phyloP scores from a whole-genome alignment of 2,113 vertebrate species.

The Jaculus jaculus region DNA sequence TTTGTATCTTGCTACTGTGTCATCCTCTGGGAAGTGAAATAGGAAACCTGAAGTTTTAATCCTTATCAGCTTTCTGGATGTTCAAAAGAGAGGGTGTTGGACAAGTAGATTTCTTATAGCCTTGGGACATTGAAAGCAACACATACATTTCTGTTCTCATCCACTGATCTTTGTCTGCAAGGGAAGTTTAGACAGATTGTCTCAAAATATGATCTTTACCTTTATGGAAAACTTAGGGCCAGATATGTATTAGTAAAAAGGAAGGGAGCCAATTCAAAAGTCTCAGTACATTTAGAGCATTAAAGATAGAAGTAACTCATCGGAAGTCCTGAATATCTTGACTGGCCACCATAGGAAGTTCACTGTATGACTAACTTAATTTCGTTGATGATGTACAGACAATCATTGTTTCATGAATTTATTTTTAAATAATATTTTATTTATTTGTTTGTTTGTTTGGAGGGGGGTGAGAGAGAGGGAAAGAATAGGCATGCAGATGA shows the following conservation, averaged over 20 bases:
- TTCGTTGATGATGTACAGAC: neutral
- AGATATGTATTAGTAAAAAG: neutral
- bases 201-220: neutral
- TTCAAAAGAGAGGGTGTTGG: neutral
- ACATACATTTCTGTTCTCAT: neutral
- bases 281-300: constrained; percentile 3
- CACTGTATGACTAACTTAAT: neutral
- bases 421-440: too few species aligned
- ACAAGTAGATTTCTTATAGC: neutral
- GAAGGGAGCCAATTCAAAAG: neutral
- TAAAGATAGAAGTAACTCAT: neutral
- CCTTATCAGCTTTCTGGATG: neutral
- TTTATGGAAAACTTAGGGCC: neutral
- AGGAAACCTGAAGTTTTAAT: neutral
- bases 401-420: neutral
- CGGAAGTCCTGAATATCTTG: neutral
- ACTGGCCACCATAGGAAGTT: neutral
- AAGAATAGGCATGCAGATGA: too few species aligned
- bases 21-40: neutral
- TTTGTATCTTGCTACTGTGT: neutral
- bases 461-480: too few species aligned
- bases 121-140: neutral
- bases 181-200: neutral
- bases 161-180: neutral
- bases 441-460: too few species aligned